Evolutionary conservation across 1,140 invertebrate genomes (phyloP), one percentile per base, ranked within the genome.

Genomic region (Brachystomella parvula): DNA sequence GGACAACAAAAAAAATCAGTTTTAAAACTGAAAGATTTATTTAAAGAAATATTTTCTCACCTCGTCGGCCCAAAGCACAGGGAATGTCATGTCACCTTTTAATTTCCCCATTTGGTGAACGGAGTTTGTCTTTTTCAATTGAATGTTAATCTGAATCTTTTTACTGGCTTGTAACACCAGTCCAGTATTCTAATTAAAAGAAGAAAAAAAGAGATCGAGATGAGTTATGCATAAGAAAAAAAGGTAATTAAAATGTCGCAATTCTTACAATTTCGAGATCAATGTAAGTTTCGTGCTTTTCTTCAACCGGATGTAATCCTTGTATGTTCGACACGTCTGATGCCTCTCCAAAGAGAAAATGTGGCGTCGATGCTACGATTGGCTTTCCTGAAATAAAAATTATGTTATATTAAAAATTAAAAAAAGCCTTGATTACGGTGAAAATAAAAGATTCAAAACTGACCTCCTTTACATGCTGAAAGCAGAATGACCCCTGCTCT

Each of bases 211-310:
- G 19, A 39, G 19, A 9, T 39, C 19, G 35, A 19, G 19, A 9
- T 39, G 6, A 39, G 6, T 39, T 39, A 39, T n/a, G n/a, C n/a
- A n/a, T n/a, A n/a, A n/a, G n/a, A 9, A 56, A 44, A 28, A 9
- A 26, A 64, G 21, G 15, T 2, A 64, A 35, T 24, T 29, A 19
- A 9, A 61, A 61, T 33, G 26, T n/a, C 26, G 26, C 9, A 56
- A 28, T 29, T 62, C 78, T 77, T 78, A 90, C 88, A 69, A 86
- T 82, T 77, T 94, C 90, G 74, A 92, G 86, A 73, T 90, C 84
- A 63, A 93, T 83, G 39, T 76, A 79, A 1, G 90, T 87, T 53
- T 82, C 82, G 77, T 94, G 90, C 71, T 87, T 80, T 0, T 83
- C 76, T 61, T 83, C 78, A 63, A 86, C 80, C 0, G 92, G 92